Evolutionary conservation across 2,888 invertebrate species (phyloP).

Genomic region (Nipponacmea schrenckii): DNA sequence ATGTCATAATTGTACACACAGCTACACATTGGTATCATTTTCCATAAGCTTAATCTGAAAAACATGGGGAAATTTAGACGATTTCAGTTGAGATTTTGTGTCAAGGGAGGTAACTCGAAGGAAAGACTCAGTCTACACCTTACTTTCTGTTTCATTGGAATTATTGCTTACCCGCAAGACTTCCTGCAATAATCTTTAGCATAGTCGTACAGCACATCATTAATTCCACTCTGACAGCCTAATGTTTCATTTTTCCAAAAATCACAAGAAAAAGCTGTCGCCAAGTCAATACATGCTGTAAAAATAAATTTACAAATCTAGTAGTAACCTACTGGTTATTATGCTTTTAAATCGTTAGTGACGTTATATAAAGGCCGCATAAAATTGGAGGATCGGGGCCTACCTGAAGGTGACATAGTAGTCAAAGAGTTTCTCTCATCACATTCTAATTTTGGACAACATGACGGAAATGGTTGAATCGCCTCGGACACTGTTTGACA

Average conservation of each 20-base stretch:
- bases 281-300: conserved; percentile 36
- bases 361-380: no score
- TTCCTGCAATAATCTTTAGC: conserved; percentile 33
- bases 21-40: no score
- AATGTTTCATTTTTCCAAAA: conserved; percentile 37
- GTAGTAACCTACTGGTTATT: no score
- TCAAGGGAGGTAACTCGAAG: no score
- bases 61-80: no score
- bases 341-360: no score
- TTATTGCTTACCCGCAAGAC: conserved; percentile 41
- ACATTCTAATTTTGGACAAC: conserved; percentile 44
- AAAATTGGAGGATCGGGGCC: not conserved
- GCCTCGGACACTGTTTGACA: conserved; percentile 32
- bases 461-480: conserved; percentile 35
- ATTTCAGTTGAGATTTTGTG: no score
- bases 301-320: not conserved
- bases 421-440: conserved; percentile 26
- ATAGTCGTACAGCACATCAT: conserved; percentile 33
- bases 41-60: no score
- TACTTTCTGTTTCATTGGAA: no score
- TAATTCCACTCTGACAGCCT: conserved; percentile 28
- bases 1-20: no score
- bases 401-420: conserved; percentile 35
- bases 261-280: conserved; percentile 31
- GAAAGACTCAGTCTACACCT: no score